Conservation (phyloP, 2,888 invertebrate genomes). For the Coleophora flavipennella region DNA sequence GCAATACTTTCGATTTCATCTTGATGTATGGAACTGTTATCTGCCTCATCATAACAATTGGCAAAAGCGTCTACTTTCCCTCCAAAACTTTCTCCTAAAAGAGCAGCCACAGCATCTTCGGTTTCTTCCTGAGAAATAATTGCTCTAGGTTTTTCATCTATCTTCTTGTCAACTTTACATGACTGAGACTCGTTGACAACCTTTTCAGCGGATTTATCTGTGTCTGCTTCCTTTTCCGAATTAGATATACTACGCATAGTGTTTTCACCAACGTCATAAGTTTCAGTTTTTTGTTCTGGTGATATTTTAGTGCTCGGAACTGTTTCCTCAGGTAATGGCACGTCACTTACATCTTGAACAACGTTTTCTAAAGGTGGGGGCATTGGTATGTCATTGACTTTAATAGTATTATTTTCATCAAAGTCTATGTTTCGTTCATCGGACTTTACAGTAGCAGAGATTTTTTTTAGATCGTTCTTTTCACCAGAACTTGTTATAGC, state of each 20-base stretch:
- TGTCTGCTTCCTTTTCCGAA: slow-evolving; percentile 44
- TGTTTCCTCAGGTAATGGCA: slow-evolving; percentile 56
- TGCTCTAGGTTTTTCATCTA: slow-evolving; percentile 84
- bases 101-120: slow-evolving; percentile 91
- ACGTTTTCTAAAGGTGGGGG: slow-evolving; percentile 49
- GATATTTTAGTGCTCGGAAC: slow-evolving; percentile 28
- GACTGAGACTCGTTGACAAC: slow-evolving; percentile 25
- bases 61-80: slow-evolving; percentile 71
- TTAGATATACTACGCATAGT: slow-evolving; percentile 86
- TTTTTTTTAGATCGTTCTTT: slow-evolving; percentile 23
- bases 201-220: slow-evolving; percentile 40
- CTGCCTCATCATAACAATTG: slow-evolving; percentile 68
- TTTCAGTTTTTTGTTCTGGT: slow-evolving; percentile 54
- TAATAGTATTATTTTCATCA: slow-evolving; percentile 37
- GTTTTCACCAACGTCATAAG: slow-evolving; percentile 79
- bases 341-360: slow-evolving; percentile 52
- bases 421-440: slow-evolving; percentile 31
- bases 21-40: slow-evolving; percentile 45
- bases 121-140: slow-evolving; percentile 94
- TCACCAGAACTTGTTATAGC: slow-evolving; percentile 28
- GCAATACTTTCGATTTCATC: slow-evolving; percentile 59
- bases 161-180: slow-evolving; percentile 68
- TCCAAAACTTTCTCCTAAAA: slow-evolving; percentile 89
- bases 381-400: slow-evolving; percentile 57
- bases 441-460: slow-evolving; percentile 17